Evolutionary conservation across 2,888 invertebrate genomes (phyloP).

Genomic region (Scotopteryx bipunctaria): DNA sequence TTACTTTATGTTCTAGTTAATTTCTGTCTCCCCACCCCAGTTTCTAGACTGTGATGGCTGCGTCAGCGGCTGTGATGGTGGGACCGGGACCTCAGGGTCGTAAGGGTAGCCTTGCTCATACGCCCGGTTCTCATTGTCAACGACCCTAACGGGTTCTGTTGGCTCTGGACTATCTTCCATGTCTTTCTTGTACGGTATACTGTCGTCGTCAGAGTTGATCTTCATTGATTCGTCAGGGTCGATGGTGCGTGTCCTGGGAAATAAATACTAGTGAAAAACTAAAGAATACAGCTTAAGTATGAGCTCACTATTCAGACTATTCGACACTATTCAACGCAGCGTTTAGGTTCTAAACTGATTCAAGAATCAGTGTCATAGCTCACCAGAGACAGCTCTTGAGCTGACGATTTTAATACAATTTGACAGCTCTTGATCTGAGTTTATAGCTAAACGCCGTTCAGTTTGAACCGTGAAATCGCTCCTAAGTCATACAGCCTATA

Average conservation of each 20-base stretch:
- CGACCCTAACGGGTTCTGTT: constrained; percentile 60
- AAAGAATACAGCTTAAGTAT: too few species aligned
- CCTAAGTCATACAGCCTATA: too few species aligned
- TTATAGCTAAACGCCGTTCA: too few species aligned
- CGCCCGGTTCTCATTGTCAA: constrained; percentile 41
- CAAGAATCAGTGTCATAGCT: too few species aligned
- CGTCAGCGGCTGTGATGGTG: constrained; percentile 31
- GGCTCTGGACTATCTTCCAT: constrained; percentile 71
- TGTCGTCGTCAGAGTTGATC: constrained; percentile 74
- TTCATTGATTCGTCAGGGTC: constrained; percentile 75
- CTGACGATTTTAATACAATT: too few species aligned
- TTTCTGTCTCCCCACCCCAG: constrained; percentile 75
- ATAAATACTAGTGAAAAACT: too few species aligned
- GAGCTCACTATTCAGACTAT: too few species aligned
- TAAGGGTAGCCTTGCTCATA: constrained; percentile 50
- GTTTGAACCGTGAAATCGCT: too few species aligned
- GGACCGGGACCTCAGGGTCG: constrained; percentile 38
- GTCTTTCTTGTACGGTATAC: constrained; percentile 78
- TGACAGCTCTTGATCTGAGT: too few species aligned
- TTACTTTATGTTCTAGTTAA: constrained; percentile 62
- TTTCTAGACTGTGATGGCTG: constrained; percentile 47
- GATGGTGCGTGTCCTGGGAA: constrained; percentile 56
- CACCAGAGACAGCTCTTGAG: too few species aligned
- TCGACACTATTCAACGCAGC: too few species aligned
- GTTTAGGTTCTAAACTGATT: too few species aligned